Evolutionary conservation across 2,113 vertebrate genomes (phyloP).

Genomic region (Todiramphus saurophagus): DNA sequence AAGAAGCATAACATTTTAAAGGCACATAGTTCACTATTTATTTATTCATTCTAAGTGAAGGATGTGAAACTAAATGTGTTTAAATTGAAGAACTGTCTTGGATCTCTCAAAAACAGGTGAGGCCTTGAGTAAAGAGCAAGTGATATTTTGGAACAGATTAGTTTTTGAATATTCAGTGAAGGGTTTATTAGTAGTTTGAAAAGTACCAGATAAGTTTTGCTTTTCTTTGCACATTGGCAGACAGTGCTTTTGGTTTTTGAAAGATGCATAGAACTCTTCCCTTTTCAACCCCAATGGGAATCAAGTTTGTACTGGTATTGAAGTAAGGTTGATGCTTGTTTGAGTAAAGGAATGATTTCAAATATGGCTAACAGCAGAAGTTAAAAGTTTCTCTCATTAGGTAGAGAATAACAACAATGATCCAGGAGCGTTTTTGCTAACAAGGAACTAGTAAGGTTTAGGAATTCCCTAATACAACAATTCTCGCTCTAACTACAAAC

Average conservation of each 20-base stretch:
- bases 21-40: background rate
- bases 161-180: background rate
- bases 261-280: background rate
- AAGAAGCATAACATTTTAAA: background rate
- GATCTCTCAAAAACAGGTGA: background rate
- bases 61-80: background rate
- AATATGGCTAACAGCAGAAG: background rate
- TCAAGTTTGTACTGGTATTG: background rate
- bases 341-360: background rate
- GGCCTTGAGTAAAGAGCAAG: background rate
- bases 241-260: background rate
- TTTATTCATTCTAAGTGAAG: background rate
- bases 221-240: background rate
- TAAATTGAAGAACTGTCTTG: background rate
- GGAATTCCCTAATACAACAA: background rate
- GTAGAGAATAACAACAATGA: background rate
- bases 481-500: background rate
- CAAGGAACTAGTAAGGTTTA: background rate
- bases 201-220: background rate
- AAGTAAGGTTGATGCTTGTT: background rate
- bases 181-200: background rate
- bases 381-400: background rate
- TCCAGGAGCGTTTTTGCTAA: background rate
- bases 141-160: background rate
- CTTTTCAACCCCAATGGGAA: background rate